phyloP scores from a whole-genome alignment of 2,888 invertebrate species.

The Meloe dianella region DNA sequence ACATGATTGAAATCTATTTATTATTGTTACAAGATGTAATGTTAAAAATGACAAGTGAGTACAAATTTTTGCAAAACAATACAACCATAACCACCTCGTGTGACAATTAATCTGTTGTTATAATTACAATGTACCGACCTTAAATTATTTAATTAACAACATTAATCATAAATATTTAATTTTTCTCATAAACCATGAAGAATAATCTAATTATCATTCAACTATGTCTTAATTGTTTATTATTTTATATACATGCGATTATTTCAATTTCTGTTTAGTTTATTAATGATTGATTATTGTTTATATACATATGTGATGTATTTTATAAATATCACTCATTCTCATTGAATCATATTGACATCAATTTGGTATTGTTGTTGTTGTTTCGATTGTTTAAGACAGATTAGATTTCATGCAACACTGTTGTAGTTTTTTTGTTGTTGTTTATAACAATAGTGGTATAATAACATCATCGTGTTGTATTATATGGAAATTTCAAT shows the following conservation, averaged over 20 bases:
- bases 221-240: conserved; percentile 21
- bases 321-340: conserved; percentile 9
- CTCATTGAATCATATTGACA: conserved; percentile 15
- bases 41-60: conserved; percentile 27
- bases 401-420: conserved; percentile 14
- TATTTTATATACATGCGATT: conserved; percentile 14
- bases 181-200: conserved; percentile 21
- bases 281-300: background rate
- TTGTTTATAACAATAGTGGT: conserved; percentile 6
- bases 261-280: conserved; percentile 5
- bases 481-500: conserved; percentile 24
- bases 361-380: conserved; percentile 6
- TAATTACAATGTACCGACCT: conserved; percentile 20
- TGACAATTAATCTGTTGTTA: conserved; percentile 21
- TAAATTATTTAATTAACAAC: conserved; percentile 13
- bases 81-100: conserved; percentile 20
- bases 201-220: conserved; percentile 16
- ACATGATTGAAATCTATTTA: conserved; percentile 23
- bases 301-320: conserved; percentile 14
- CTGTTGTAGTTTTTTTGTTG: background rate
- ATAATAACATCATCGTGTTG: conserved; percentile 10
- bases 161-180: conserved; percentile 10
- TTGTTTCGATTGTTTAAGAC: conserved; percentile 8
- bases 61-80: conserved; percentile 29
- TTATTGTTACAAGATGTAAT: conserved; percentile 27